phyloP scores from a whole-genome alignment of 2,888 invertebrate species.

The Portevinia maculata region DNA sequence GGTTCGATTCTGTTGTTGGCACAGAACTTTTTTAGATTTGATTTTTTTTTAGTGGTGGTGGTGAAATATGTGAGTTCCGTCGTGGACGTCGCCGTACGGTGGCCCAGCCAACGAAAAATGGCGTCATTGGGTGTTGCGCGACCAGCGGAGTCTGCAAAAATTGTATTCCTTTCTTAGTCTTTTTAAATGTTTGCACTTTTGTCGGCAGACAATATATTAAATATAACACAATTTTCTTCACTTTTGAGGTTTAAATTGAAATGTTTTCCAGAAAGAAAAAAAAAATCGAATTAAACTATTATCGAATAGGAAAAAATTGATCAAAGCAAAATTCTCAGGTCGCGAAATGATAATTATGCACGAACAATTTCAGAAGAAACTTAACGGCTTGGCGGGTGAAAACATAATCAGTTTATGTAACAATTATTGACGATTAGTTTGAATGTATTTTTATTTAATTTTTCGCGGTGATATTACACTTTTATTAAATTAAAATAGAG shows the following conservation, averaged over 20 bases:
- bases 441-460: constrained; percentile 12
- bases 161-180: constrained; percentile 10
- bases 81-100: constrained; percentile 66
- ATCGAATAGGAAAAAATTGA: constrained; percentile 24
- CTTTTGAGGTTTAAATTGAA: background rate
- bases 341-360: constrained; percentile 36
- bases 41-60: constrained; percentile 52
- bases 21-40: constrained; percentile 36
- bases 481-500: constrained; percentile 72
- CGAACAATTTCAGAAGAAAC: constrained; percentile 2
- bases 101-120: constrained; percentile 73
- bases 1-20: constrained; percentile 48
- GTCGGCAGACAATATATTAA: background rate
- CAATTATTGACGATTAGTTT: constrained; percentile 17
- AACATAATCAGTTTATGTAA: constrained; percentile 23
- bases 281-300: constrained; percentile 28
- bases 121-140: constrained; percentile 74
- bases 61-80: constrained; percentile 65
- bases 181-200: constrained; percentile 12
- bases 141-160: constrained; percentile 71
- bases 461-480: constrained; percentile 36
- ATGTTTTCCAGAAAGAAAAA: background rate
- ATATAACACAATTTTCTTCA: background rate
- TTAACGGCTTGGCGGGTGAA: constrained; percentile 3
- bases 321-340: constrained; percentile 12